phyloP scores from a whole-genome alignment of 2,797 vertebrate genomes.

The Tokudaia tokunoshimensis region DNA sequence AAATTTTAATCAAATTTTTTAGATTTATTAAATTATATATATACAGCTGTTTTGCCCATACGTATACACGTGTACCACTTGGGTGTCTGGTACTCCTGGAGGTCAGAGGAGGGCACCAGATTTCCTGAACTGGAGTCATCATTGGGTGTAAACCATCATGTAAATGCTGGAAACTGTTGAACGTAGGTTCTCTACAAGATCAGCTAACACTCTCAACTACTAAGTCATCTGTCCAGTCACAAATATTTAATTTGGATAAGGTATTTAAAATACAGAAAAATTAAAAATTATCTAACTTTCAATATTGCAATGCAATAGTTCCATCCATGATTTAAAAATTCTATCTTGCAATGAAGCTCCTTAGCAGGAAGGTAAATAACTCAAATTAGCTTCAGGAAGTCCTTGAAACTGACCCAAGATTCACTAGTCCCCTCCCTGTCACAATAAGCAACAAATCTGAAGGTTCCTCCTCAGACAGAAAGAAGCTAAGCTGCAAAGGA shows the following conservation, averaged over 20 bases:
- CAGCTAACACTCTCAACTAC: too few species aligned
- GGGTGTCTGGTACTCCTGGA: background rate
- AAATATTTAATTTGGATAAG: background rate
- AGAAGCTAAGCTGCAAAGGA: background rate
- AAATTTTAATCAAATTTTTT: conserved; percentile 19
- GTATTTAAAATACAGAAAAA: conserved; percentile 13
- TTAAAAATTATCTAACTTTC: background rate
- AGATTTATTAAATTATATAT: background rate
- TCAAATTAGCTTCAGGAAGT: background rate
- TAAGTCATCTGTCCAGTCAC: background rate
- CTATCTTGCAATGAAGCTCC: background rate
- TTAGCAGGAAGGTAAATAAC: background rate
- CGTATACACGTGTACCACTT: background rate
- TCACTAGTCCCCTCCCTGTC: background rate
- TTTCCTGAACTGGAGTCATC: background rate
- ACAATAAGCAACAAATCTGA: background rate
- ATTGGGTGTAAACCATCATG: background rate
- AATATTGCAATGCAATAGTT: background rate
- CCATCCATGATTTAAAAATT: background rate
- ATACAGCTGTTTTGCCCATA: background rate
- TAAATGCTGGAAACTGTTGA: background rate
- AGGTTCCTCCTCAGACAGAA: background rate
- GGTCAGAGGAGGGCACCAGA: background rate
- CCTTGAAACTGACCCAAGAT: background rate
- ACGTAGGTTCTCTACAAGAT: background rate